Percentiles rank a stretch among this genome's conserved stretches.
Evolutionary conservation across 2,113 vertebrate genomes (phyloP).

Genomic region (Syrmaticus mikado): DNA sequence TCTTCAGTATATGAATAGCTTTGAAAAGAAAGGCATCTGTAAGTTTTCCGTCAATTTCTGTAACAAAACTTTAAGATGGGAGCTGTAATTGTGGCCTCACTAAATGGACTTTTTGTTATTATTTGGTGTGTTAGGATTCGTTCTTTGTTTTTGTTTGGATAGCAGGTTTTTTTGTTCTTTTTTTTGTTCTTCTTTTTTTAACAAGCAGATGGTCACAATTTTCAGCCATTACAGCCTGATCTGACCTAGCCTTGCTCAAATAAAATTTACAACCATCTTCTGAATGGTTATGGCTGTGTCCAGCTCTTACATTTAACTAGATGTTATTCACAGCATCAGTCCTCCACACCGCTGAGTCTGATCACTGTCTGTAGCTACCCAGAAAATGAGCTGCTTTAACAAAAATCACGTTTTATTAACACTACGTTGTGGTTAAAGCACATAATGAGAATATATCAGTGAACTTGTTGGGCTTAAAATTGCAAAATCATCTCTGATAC

Average conservation of each 20-base stretch:
- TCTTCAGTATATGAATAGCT: neutral
- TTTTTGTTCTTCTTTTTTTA: neutral
- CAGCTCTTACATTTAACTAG: neutral
- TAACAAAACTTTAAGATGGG: neutral
- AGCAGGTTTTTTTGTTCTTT: neutral
- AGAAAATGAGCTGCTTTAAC: neutral
- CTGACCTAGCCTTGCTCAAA: neutral
- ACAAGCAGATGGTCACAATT: neutral
- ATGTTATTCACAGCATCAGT: neutral
- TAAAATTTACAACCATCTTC: neutral
- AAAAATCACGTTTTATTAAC: neutral
- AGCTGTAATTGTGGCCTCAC: neutral
- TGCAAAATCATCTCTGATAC: neutral
- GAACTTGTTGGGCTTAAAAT: neutral
- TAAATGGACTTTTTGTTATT: neutral
- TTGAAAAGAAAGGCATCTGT: neutral
- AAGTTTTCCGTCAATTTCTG: neutral
- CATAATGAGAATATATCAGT: neutral
- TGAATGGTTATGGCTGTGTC: neutral
- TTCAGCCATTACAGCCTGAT: neutral
- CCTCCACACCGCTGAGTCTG: neutral
- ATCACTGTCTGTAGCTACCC: neutral
- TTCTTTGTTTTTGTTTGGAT: too few relatives aligned
- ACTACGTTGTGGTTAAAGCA: neutral
- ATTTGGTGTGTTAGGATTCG: neutral